Conservation (phyloP, 1,140 invertebrate species). For the Mizuhopecten yessoensis region DNA sequence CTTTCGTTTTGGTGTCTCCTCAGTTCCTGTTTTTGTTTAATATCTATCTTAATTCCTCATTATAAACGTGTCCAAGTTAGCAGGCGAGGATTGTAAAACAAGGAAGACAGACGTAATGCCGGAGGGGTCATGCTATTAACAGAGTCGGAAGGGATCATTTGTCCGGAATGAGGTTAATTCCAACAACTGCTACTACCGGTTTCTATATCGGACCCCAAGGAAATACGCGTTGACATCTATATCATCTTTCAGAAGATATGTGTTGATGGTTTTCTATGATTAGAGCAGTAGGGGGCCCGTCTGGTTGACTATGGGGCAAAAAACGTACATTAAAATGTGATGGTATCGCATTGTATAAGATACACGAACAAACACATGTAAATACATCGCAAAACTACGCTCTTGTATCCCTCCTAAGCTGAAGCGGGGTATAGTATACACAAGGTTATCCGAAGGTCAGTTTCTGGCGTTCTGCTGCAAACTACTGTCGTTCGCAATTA, state of each 20-base stretch:
- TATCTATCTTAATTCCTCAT: no score
- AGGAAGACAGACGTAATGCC: no score
- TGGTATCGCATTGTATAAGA: conserved; percentile 18
- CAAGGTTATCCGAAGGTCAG: conserved; percentile 5
- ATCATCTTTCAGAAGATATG: not conserved
- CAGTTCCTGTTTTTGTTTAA: no score
- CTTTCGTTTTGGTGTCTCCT: no score
- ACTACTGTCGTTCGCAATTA: conserved; percentile 9
- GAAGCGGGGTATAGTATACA: not conserved
- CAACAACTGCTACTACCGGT: not conserved
- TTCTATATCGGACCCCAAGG: not conserved
- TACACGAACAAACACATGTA: not conserved
- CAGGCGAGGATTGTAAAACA: no score
- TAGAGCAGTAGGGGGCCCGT: not conserved
- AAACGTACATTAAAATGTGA: not conserved
- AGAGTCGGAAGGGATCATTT: not conserved
- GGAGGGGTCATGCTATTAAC: not conserved
- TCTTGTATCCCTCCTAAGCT: not conserved
- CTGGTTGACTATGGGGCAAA: not conserved
- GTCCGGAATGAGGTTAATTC: not conserved
- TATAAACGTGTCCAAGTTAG: no score
- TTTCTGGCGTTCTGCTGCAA: not conserved
- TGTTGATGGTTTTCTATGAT: not conserved
- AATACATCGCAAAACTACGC: not conserved
- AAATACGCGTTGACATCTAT: not conserved